Base-by-base conservation (phyloP, 2,888 invertebrate species). In the Drosophila pseudotakahashii region DNA sequence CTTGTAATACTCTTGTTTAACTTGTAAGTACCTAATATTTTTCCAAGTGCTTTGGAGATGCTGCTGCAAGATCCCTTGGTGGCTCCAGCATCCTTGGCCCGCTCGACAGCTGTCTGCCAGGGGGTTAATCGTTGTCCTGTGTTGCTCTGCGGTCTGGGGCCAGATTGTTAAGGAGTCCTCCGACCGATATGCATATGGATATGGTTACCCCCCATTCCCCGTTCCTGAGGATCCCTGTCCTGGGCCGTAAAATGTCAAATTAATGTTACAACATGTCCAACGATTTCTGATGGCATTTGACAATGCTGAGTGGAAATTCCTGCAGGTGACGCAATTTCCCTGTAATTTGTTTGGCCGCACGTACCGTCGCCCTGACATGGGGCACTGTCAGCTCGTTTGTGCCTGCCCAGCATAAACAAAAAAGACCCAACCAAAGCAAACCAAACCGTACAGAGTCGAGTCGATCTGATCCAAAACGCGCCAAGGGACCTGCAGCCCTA, bases 251-350 rank as follows among this genome's bases (percentile, higher is more conserved):
- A 89, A 88, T 89, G 89, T 86, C 89, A 89, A 89, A 86, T 86
- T 89, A 89, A 86, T 89, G 85, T 86, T 89, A 82, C 78, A 80
- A 83, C 85, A 81, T 89, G 81, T 88, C 86, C 86, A 82, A 74
- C 82, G 80, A 83, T 76, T 88, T 82, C 78, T 88, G 88, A 88
- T 88, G 84, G 59, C 89, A 75, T 89, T 81, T 79, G 88, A 87
- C 88, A 88, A 83, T 88, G 87, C 77, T 55, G 72, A 85, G 70
- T 82, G 86, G 77, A 85, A 87, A 89, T 85, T 89, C 86, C 86
- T 81, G 88, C 88, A 88, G 89, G 89, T 89, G 88, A 88, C 83
- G 83, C 81, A 78, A 80, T 88, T 81, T 80, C 78, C 75, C 71
- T 88, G 88, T 89, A 89, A 88, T 88, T 89, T 88, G 88, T 75